A percentile compares a stretch with the other conserved stretches of the same genome.
These are phyloP conservation scores for Hippocampus mohnikei DNA, from an alignment of 2,113 vertebrate species.

Conservation along the genomic window DNA sequence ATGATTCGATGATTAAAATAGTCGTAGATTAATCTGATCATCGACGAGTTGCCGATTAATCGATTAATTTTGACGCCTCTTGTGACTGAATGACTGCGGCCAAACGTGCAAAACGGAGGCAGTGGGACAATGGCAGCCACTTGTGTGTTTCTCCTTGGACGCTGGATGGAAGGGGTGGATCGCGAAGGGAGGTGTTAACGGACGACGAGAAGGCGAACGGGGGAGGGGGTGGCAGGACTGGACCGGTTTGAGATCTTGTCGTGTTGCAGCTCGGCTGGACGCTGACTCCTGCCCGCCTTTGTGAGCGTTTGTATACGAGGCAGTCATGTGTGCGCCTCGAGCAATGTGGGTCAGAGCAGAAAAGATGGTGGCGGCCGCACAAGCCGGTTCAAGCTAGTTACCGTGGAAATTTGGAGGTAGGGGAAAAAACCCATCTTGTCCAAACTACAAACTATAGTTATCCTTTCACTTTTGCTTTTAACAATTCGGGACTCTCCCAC, in stretches of 20 bases:
- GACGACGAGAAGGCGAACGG: slow-evolving; percentile 28
- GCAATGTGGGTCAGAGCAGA: slow-evolving; percentile 34
- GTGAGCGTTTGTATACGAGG: slow-evolving; percentile 11
- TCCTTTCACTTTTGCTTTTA: too few species aligned
- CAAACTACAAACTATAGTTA: neutral
- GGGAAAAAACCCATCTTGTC: neutral
- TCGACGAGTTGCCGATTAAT: too few species aligned
- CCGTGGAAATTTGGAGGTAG: neutral
- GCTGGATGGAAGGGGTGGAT: slow-evolving; percentile 5
- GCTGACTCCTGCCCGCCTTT: slow-evolving; percentile 14
- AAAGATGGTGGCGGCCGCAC: slow-evolving; percentile 51
- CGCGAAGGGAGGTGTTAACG: slow-evolving; percentile 15
- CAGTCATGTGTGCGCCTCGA: slow-evolving; percentile 4
- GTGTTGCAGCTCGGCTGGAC: slow-evolving; percentile 33
- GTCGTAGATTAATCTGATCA: too few species aligned
- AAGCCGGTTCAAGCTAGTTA: slow-evolving; percentile 28
- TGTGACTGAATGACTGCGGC: neutral
- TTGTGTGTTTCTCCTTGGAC: slow-evolving; percentile 21
- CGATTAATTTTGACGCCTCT: too few species aligned
- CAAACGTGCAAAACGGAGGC: slow-evolving; percentile 6
- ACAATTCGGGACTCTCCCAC: too few species aligned
- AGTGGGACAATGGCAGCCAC: slow-evolving; percentile 1
- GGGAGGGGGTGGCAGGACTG: slow-evolving; percentile 6
- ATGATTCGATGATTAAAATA: too few species aligned
- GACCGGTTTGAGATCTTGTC: slow-evolving; percentile 48